Percentiles rank a stretch among this genome's conserved stretches.
Evolutionary conservation across 2,113 vertebrate species (phyloP).

Genomic region (Alethe castanea): DNA sequence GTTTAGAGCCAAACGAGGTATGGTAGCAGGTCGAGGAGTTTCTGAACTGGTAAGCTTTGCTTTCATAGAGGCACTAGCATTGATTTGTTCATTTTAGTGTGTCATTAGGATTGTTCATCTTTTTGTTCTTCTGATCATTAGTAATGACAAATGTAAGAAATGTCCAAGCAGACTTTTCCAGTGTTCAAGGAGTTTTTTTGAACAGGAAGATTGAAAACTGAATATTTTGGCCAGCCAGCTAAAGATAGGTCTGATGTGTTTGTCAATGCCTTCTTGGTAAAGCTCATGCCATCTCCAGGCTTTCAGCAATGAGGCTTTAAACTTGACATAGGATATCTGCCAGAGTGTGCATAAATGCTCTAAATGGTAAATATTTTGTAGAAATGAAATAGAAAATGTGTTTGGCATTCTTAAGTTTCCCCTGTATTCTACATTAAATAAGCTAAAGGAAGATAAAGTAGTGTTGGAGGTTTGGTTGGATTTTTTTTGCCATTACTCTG

Average conservation of each 20-base stretch:
- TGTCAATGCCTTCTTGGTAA: neutral
- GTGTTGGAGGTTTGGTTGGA: neutral
- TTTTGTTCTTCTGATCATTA: neutral
- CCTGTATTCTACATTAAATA: neutral
- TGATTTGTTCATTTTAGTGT: neutral
- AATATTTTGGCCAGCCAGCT: neutral
- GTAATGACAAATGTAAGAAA: neutral
- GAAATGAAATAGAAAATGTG: neutral
- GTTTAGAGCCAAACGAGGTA: neutral
- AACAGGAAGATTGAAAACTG: neutral
- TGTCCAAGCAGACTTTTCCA: neutral
- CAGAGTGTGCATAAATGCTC: neutral
- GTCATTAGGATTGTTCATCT: neutral
- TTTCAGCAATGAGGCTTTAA: neutral
- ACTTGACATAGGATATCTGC: neutral
- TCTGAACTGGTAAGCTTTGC: neutral
- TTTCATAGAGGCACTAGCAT: neutral
- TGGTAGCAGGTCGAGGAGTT: neutral
- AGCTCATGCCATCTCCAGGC: neutral
- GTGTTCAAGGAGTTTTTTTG: neutral
- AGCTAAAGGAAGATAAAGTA: neutral
- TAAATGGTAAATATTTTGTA: neutral
- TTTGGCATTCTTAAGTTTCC: neutral
- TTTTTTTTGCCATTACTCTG: neutral
- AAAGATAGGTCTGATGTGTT: neutral